Evolutionary conservation across 1,140 invertebrate species (phyloP).

Genomic region (Matsumurasca onukii): DNA sequence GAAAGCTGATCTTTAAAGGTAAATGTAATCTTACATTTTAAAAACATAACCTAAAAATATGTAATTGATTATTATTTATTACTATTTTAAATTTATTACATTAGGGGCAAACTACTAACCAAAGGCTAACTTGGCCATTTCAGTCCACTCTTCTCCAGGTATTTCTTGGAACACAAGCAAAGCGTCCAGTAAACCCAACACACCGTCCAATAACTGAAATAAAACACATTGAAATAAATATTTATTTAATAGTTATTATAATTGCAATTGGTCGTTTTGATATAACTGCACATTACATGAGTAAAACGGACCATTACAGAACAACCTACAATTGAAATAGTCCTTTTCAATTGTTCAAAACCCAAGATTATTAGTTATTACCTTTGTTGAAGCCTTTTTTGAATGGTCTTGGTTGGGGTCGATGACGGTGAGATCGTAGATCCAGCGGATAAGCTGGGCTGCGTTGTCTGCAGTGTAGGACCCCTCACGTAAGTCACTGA

Average conservation of each 20-base stretch:
- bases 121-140: constrained; percentile 58
- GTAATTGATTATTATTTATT: neutral
- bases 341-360: too few relatives aligned
- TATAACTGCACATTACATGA: neutral
- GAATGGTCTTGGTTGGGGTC: constrained; percentile 54
- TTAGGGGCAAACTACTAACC: constrained; percentile 42
- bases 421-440: constrained; percentile 59
- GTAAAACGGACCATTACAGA: too few relatives aligned
- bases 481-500: constrained; percentile 57
- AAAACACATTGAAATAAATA: constrained; percentile 20
- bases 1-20: too few relatives aligned
- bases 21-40: too few relatives aligned
- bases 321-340: too few relatives aligned
- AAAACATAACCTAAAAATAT: constrained; percentile 2
- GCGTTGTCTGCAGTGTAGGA: constrained; percentile 52
- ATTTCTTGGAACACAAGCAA: constrained; percentile 56
- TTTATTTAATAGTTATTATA: neutral
- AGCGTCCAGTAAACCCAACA: constrained; percentile 56
- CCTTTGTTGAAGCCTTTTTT: constrained; percentile 52
- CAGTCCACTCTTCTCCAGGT: constrained; percentile 55
- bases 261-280: neutral
- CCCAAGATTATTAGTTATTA: too few relatives aligned
- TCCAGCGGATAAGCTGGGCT: constrained; percentile 57
- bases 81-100: too few relatives aligned
- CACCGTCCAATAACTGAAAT: constrained; percentile 56